Conservation (phyloP, 2,113 vertebrate genomes). For the Galeopterus variegatus region DNA sequence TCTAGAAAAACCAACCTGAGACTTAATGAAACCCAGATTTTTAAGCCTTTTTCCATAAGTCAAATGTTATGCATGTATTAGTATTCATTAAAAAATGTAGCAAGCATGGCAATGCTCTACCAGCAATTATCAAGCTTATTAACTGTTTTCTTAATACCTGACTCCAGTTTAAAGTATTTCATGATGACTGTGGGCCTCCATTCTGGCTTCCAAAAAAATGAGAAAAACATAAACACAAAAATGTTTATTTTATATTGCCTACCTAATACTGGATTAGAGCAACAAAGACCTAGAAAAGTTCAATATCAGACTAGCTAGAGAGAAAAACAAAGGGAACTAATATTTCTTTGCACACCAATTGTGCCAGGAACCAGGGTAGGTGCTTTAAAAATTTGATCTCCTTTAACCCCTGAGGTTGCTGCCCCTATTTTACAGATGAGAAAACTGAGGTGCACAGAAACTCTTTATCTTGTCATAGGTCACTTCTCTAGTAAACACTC, state of each 20-base stretch:
- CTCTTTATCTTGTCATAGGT: neutral
- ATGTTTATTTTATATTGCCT: slow-evolving; percentile 25
- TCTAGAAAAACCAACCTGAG: neutral
- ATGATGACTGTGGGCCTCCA: neutral
- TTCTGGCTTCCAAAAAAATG: slow-evolving; percentile 32
- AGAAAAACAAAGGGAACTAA: neutral
- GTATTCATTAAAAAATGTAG: neutral
- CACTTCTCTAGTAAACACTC: neutral
- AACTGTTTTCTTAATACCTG: slow-evolving; percentile 5
- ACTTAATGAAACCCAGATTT: neutral
- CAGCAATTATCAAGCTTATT: neutral
- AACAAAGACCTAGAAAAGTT: neutral
- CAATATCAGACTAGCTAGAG: neutral
- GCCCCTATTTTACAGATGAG: neutral
- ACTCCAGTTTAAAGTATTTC: neutral
- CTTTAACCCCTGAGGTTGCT: neutral
- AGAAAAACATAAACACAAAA: neutral
- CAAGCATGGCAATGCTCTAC: neutral
- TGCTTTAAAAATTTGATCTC: neutral
- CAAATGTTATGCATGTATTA: neutral
- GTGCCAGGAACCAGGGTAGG: neutral
- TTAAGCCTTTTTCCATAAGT: neutral
- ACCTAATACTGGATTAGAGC: slow-evolving; percentile 33
- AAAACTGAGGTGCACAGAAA: neutral
- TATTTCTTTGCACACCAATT: neutral